Evolutionary conservation across 2,113 vertebrate genomes (phyloP), one percentile per base, ranked within the genome.

Genomic region (Montifringilla adamsi): DNA sequence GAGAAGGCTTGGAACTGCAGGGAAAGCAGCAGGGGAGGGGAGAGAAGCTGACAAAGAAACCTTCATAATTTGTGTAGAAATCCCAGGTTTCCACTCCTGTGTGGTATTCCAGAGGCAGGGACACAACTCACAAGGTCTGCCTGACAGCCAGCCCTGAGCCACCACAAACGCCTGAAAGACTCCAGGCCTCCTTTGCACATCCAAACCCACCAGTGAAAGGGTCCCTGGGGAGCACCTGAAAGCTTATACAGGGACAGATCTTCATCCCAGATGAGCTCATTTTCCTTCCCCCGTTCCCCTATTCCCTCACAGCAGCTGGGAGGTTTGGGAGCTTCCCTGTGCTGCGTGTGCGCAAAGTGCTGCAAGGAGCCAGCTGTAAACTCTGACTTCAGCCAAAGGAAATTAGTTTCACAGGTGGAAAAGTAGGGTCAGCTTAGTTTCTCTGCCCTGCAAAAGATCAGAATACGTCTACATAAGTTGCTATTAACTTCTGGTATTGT

Each of bases 201-300:
- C 22, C 0, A 0, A 80, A 58, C 31, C 37, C 1, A 0, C 6
- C 0, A 0, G 14, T 13, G 12, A 50, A 59, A 33, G 27, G 14
- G 9, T 46, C 70, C 4, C 1, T 2, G 13, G 56, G 47, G 26
- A 86, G 8, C 20, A 28, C 56, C 52, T 63, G 60, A 46, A 73
- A 74, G n/a, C n/a, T 75, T 46, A 16, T 6, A 35, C 22, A 23
- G 0, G 1, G 47, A 3, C 28, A 78, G 33, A 70, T 73, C 55
- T 66, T 21, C 58, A 43, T 69, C 53, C 50, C 85, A 90, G 55
- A 24, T 27, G 6, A 44, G 63, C 43, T 67, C 35, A 5, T 35
- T 58, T 73, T 64, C 53, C 28, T 88, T 35, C 21, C 35, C n/a
- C 35, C 0, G 0, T 43, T 81, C 47, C 39, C 24, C 3, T 0